Evolutionary conservation across 2,888 invertebrate species (phyloP).

Genomic region (Drosophila monieri): DNA sequence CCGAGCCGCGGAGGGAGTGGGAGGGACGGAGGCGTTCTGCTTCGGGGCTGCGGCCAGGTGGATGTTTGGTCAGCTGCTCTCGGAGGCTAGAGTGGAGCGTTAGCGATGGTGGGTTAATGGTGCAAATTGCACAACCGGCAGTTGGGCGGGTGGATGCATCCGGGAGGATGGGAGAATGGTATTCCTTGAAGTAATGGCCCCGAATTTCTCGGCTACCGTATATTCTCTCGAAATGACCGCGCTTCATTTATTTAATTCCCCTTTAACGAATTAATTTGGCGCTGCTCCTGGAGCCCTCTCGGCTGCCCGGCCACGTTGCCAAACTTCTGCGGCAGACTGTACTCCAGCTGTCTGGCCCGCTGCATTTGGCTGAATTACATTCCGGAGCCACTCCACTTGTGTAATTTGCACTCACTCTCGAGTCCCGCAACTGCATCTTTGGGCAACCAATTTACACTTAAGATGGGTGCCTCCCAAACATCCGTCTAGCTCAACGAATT

Average conservation of each 20-base stretch:
- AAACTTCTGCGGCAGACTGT: constrained; percentile 35
- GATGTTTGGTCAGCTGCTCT: constrained; percentile 72
- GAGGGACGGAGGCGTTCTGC: constrained; percentile 23
- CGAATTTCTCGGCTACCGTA: neutral
- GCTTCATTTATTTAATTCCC: constrained; percentile 44
- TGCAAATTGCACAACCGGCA: constrained; percentile 37
- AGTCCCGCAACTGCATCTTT: constrained; percentile 41
- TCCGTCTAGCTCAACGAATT: constrained; percentile 24
- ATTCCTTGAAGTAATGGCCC: constrained; percentile 12
- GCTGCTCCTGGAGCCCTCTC: constrained; percentile 15
- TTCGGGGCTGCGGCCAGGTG: constrained; percentile 33
- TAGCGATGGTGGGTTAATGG: constrained; percentile 48
- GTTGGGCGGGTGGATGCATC: no score
- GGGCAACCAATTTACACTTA: constrained; percentile 50
- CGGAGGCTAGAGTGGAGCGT: constrained; percentile 29
- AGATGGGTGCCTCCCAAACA: constrained; percentile 36
- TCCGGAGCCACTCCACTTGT: constrained; percentile 9
- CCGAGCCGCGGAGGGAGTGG: neutral
- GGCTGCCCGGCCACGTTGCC: constrained; percentile 31
- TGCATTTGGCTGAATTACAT: constrained; percentile 34
- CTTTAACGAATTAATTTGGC: constrained; percentile 39
- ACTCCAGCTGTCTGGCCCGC: constrained; percentile 21
- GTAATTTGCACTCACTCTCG: constrained; percentile 25
- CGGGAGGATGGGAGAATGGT: neutral
- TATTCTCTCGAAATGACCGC: constrained; percentile 24